A percentile compares a stretch with the other conserved stretches of the same genome.
These are phyloP conservation scores for Drosophila prosaltans DNA, from an alignment of 1,140 invertebrate genomes.

Conservation along the genomic window DNA sequence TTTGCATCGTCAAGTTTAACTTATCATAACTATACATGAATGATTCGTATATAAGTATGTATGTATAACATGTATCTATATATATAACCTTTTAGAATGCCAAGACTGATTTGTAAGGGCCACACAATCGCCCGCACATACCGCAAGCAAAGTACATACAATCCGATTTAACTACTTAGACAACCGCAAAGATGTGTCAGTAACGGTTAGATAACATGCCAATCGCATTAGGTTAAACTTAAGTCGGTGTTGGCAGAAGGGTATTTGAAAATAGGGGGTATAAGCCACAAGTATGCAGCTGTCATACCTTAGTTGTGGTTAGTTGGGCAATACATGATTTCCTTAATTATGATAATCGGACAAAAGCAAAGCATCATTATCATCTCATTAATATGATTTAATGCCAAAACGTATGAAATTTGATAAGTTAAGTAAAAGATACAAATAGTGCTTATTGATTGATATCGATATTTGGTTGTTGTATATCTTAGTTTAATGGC, in stretches of 20 bases:
- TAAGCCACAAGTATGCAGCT: constrained; percentile 61
- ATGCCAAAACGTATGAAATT: constrained; percentile 31
- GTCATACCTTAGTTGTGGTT: constrained; percentile 49
- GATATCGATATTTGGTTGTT: neutral
- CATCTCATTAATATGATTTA: constrained; percentile 31
- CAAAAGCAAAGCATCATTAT: constrained; percentile 20
- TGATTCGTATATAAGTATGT: neutral
- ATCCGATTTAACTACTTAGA: constrained; percentile 48
- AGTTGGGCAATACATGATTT: constrained; percentile 44
- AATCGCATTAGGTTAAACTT: constrained; percentile 35
- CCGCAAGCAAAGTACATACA: constrained; percentile 15
- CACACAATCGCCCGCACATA: constrained; percentile 20
- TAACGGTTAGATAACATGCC: constrained; percentile 49
- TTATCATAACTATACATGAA: constrained; percentile 38
- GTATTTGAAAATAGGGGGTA: too few species aligned
- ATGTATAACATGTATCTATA: neutral
- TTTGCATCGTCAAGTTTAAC: constrained; percentile 36
- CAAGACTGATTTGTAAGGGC: constrained; percentile 8
- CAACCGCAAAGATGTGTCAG: constrained; percentile 59
- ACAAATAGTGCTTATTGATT: neutral
- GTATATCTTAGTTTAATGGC: neutral
- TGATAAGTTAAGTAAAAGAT: constrained; percentile 8
- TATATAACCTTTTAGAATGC: neutral
- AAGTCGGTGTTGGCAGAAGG: neutral
- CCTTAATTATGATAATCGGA: constrained; percentile 52